Evolutionary conservation across 2,797 vertebrate species (phyloP).

Genomic region (Myotis daubentonii): DNA sequence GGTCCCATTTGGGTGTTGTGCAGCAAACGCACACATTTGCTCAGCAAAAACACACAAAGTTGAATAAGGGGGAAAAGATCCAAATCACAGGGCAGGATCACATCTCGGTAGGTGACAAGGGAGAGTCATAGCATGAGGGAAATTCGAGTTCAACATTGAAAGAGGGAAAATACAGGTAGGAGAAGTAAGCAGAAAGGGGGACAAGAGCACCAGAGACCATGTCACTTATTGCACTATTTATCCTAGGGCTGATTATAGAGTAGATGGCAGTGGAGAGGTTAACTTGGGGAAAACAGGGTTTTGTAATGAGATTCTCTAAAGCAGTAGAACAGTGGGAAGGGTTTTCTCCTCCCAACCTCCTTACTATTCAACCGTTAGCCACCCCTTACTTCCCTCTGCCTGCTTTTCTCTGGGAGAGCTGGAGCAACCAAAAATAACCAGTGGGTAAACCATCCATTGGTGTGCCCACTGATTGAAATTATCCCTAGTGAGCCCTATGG

Average conservation of each 20-base stretch:
- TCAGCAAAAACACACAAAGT: not conserved
- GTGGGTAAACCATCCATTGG: not conserved
- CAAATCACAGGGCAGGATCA: not conserved
- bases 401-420: not conserved
- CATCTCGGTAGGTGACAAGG: not conserved
- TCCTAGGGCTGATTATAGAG: not conserved
- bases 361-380: not conserved
- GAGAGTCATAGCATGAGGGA: not conserved
- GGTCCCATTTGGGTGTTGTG: not conserved
- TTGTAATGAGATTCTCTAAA: not conserved
- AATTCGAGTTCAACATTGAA: not conserved
- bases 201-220: not conserved
- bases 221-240: not conserved
- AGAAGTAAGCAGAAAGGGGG: not conserved
- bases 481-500: conserved; percentile 6
- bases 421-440: conserved; percentile 14
- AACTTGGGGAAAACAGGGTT: not conserved
- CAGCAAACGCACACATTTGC: not conserved
- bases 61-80: not conserved
- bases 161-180: not conserved
- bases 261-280: not conserved
- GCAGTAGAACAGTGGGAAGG: not conserved
- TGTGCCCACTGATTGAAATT: not conserved
- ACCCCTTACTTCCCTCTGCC: not conserved
- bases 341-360: not conserved